Base-by-base conservation (phyloP, 2,113 vertebrate species). In the Carassius gibelio region DNA sequence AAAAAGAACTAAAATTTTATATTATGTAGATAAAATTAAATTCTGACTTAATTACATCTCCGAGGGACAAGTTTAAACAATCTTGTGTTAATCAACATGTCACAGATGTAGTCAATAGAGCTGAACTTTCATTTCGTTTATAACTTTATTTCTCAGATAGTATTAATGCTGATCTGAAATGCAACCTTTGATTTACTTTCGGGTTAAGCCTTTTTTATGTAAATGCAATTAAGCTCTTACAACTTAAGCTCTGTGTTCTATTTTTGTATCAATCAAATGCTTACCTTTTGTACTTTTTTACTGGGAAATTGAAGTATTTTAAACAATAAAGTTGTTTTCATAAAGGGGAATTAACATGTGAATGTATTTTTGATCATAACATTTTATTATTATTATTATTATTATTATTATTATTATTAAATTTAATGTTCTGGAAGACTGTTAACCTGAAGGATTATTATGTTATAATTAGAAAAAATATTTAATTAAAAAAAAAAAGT, bases 251-350 rank as follows among this genome's bases (percentile, higher is more conserved):
- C 62, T 82, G 1, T 82, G 57, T 76, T 85, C 6, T 80, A 42
- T 19, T 86, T 88, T 86, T 84, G 62, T 91, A 90, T 57, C 85
- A 88, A 90, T 91, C 88, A 86, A 88, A 90, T 23, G 76, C 85
- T 85, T 91, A 90, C 87, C 85, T 92, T 94, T 90, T 94, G 91
- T 86, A 92, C 61, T 75, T 84, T 75, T 87, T 59, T 82, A 92
- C 69, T 87, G 81, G 62, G 50, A 78, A 82, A 76, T 78, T 92
- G 75, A 82, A 78, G 79, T 81, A 80, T 93, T 94, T 93, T 94
- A 77, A 89, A 90, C 90, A 94, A 94, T 94, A 94, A 94, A 94
- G 86, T 21, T 45, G 42, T 48, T 77, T 61, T 17, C 23, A 55
- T 76, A 81, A 48, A 48, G 59, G 82, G 14, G 26, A 62, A 21